Conservation (phyloP, 1,140 invertebrate species). For the Drosophila biarmipes region DNA sequence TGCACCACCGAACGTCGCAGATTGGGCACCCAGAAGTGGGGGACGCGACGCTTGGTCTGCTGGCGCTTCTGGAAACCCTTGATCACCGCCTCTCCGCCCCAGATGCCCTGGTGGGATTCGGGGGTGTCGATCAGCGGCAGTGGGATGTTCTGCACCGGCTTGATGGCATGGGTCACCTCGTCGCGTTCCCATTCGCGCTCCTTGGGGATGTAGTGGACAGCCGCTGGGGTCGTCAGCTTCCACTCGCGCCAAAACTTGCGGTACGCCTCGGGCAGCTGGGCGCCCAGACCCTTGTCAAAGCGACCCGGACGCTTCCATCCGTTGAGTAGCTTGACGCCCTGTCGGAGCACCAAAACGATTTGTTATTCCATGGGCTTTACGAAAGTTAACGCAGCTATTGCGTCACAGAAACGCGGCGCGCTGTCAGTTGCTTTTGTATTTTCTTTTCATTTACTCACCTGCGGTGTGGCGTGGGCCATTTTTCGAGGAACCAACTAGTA, state of each 20-base stretch:
- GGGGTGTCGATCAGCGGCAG: constrained; percentile 91
- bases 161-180: constrained; percentile 89
- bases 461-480: constrained; percentile 70
- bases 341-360: constrained; percentile 4
- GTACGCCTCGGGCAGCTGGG: constrained; percentile 92
- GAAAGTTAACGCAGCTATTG: constrained; percentile 43
- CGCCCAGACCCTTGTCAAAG: constrained; percentile 87
- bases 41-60: constrained; percentile 87
- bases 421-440: background rate
- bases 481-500: constrained; percentile 19
- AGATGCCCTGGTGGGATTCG: constrained; percentile 94
- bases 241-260: constrained; percentile 95
- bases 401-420: constrained; percentile 60
- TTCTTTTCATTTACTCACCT: constrained; percentile 40
- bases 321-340: constrained; percentile 77
- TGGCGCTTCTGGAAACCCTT: constrained; percentile 93
- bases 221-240: constrained; percentile 89
- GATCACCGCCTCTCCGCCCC: constrained; percentile 98
- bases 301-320: constrained; percentile 85
- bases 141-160: constrained; percentile 91
- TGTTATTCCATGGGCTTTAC: constrained; percentile 31
- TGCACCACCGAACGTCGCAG: constrained; percentile 93
- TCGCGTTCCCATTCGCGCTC: constrained; percentile 90
- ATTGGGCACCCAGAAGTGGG: constrained; percentile 94
- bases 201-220: constrained; percentile 94